Base-by-base conservation (phyloP, 2,888 invertebrate species). In the Conistra vaccinii region DNA sequence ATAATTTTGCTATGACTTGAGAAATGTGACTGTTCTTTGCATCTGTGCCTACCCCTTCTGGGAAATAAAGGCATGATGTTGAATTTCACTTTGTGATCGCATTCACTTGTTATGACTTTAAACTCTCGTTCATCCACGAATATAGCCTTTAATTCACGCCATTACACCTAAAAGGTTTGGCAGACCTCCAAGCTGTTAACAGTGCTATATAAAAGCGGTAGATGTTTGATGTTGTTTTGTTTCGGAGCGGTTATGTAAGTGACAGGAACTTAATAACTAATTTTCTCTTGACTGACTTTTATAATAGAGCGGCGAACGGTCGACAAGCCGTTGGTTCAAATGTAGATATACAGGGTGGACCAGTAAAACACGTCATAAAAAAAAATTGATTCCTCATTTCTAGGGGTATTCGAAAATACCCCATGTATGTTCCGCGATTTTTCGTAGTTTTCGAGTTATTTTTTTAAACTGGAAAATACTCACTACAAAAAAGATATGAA, bases 161-260 rank as follows among this genome's bases (percentile, higher is more conserved):
- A 67, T 84, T 83, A 7, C 6, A 53, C 60, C 35, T 73, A 32
- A 78, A 79, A 84, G 63, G 55, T 58, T 83, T 81, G 81, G 81
- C 73, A 62, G 83, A 39, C 2, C 5, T 66, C 79, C 80, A 81
- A 81, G 45, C 32, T 66, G 79, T 83, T 62, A 81, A 65, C 83
- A 61, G 17, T 45, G 35, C 45, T 35, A 42, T 35, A 58, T 72
- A 61, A 69, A 62, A 5, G 7, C 14, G 20, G 57, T 63, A 29
- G 23, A 53, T 39, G 58, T 53, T 58, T 39, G 45, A 29, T 73
- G 29, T 45, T 32, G 20, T 51, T 65, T 58, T 63, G 51, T 75
- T 75, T 77, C 29, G 4, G 48, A 29, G 39, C 32, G 69, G n/a
- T 32, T 29, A 29, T 39, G 51, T 62, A 32, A 66, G 55, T 75